Percentiles rank a stretch among this genome's conserved stretches.
Evolutionary conservation across 2,888 invertebrate genomes (phyloP).

Genomic region (Ennomos erosarius): DNA sequence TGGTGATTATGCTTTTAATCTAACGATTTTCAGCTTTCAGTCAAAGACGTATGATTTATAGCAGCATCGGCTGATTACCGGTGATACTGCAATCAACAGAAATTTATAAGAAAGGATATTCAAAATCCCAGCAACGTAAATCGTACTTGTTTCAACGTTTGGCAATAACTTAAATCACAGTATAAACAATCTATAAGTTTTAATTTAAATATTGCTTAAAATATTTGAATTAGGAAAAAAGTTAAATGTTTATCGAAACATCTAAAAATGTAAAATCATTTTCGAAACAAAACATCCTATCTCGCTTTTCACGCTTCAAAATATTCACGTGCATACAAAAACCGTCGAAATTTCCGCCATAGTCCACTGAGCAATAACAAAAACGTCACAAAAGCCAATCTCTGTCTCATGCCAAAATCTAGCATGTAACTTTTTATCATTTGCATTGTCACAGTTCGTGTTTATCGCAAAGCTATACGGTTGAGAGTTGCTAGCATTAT

Average conservation of each 20-base stretch:
- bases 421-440: conserved; percentile 22
- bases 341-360: conserved; percentile 42
- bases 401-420: conserved; percentile 36
- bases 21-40: neutral
- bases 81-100: too few relatives aligned
- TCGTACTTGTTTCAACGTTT: too few relatives aligned
- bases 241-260: too few relatives aligned
- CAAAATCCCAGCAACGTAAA: too few relatives aligned
- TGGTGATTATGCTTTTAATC: neutral
- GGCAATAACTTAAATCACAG: too few relatives aligned
- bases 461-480: conserved; percentile 27
- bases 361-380: conserved; percentile 49
- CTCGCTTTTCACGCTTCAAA: conserved; percentile 41
- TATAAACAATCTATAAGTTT: too few relatives aligned
- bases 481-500: conserved; percentile 22
- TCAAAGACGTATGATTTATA: too few relatives aligned
- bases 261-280: neutral
- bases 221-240: too few relatives aligned
- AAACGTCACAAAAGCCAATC: conserved; percentile 45
- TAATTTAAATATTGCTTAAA: too few relatives aligned
- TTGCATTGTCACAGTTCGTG: conserved; percentile 23
- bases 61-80: too few relatives aligned
- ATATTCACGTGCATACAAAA: conserved; percentile 44
- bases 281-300: conserved; percentile 38
- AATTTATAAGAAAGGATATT: too few relatives aligned